Percentiles rank a stretch among this genome's conserved stretches.
Evolutionary conservation across 2,797 vertebrate genomes (phyloP).

Genomic region (Danio tinwini): DNA sequence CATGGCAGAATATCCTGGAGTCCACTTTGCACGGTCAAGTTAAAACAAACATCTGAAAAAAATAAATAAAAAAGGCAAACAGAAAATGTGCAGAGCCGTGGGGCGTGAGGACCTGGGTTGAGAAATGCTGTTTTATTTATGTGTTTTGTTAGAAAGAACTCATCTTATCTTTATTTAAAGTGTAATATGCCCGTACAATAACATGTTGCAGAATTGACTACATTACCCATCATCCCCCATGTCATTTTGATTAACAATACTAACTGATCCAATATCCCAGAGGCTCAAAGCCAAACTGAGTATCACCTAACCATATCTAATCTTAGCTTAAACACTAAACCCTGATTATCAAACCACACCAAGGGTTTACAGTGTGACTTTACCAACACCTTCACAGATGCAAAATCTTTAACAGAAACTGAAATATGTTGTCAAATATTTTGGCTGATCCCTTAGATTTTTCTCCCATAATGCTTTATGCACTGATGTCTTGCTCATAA

Average conservation of each 20-base stretch:
- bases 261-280: slow-evolving; percentile 11
- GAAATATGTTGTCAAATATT: slow-evolving; percentile 8
- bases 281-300: slow-evolving; percentile 5
- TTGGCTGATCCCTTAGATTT: not conserved
- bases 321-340: slow-evolving; percentile 62
- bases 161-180: too few relatives aligned
- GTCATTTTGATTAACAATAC: slow-evolving; percentile 1
- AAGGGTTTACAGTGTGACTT: slow-evolving; percentile 4
- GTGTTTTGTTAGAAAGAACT: too few relatives aligned
- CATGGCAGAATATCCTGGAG: too few relatives aligned
- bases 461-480: not conserved
- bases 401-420: slow-evolving; percentile 11
- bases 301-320: slow-evolving; percentile 66
- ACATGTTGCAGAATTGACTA: slow-evolving; percentile 27
- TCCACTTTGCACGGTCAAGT: too few relatives aligned
- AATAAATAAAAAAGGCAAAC: too few relatives aligned
- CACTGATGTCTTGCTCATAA: not conserved
- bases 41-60: too few relatives aligned
- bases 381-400: slow-evolving; percentile 2
- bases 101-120: too few relatives aligned
- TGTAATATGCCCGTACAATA: too few relatives aligned
- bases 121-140: too few relatives aligned
- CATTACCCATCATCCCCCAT: slow-evolving; percentile 25
- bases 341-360: slow-evolving; percentile 50
- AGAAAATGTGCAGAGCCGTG: too few relatives aligned